Evolutionary conservation across 1,140 invertebrate genomes (phyloP).

Genomic region (Drosophila sturtevanti): DNA sequence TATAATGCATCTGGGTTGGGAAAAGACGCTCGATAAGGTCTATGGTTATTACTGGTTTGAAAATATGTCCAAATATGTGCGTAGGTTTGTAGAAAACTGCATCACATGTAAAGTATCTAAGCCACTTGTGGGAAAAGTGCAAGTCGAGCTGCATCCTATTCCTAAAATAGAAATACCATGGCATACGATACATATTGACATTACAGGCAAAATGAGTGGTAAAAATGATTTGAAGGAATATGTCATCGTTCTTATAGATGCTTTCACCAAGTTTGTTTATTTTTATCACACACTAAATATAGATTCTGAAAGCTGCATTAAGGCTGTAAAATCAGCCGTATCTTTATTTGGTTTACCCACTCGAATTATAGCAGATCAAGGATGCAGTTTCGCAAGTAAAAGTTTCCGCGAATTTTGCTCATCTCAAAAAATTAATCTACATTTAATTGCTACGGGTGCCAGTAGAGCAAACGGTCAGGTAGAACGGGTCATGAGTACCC

Average conservation of each 20-base stretch:
- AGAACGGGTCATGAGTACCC: not conserved
- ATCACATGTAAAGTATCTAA: conserved; percentile 30
- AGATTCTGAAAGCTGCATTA: not conserved
- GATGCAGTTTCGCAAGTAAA: not conserved
- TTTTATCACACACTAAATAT: conserved; percentile 33
- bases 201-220: not conserved
- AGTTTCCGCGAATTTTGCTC: not conserved
- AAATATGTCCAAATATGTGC: conserved; percentile 40
- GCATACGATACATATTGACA: conserved; percentile 32
- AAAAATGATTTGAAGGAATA: conserved; percentile 15
- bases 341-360: not conserved
- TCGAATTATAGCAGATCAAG: not conserved
- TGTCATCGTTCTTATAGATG: conserved; percentile 40
- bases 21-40: conserved; percentile 43
- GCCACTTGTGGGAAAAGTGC: conserved; percentile 24
- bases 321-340: not conserved
- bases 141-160: conserved; percentile 38
- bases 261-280: conserved; percentile 44
- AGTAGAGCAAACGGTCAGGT: not conserved
- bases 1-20: conserved; percentile 33
- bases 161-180: conserved; percentile 38
- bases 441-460: not conserved
- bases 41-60: conserved; percentile 53
- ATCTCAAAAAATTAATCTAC: not conserved
- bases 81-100: conserved; percentile 13